A percentile compares a stretch with the other conserved stretches of the same genome.
Conservation (phyloP, 92 coral and sea anemone genomes). For the Chrysogorgia sp. region DNA sequence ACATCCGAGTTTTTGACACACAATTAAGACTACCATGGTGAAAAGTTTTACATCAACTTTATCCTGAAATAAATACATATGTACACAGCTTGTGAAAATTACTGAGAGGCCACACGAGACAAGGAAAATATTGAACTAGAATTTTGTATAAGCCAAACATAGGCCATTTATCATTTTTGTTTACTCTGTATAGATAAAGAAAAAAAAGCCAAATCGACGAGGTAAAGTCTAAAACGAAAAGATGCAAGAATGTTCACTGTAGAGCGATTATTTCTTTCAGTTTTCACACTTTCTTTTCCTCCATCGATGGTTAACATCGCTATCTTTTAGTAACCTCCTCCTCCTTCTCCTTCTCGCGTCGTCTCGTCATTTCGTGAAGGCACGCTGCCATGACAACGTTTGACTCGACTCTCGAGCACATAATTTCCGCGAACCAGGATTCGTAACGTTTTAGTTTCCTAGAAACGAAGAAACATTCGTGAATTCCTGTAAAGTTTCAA, state of each 20-base stretch:
- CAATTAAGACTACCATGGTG: no score
- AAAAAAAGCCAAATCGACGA: no score
- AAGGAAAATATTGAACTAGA: no score
- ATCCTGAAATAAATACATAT: conserved; percentile 2
- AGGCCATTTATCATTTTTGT: no score
- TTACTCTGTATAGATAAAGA: no score
- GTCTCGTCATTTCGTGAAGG: conserved; percentile 36
- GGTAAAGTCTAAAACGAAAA: no score
- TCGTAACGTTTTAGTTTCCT: conserved; percentile 40
- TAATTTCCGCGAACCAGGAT: conserved; percentile 32
- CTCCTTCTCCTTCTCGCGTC: conserved; percentile 24
- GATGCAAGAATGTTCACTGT: no score
- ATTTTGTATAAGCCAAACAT: no score
- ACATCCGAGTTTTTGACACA: no score
- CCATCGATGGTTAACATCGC: neutral
- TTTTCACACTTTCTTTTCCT: neutral
- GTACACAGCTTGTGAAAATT: conserved; percentile 1
- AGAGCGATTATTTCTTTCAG: no score
- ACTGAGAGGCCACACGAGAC: neutral
- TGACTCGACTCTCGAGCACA: conserved; percentile 41
- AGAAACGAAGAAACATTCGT: neutral
- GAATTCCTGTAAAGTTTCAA: neutral
- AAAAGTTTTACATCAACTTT: neutral
- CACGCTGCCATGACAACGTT: conserved; percentile 38
- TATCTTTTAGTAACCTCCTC: neutral